Evolutionary conservation across 2,113 vertebrate genomes (phyloP), one percentile per base, ranked within the genome.

Genomic region (Meleagris gallopavo): DNA sequence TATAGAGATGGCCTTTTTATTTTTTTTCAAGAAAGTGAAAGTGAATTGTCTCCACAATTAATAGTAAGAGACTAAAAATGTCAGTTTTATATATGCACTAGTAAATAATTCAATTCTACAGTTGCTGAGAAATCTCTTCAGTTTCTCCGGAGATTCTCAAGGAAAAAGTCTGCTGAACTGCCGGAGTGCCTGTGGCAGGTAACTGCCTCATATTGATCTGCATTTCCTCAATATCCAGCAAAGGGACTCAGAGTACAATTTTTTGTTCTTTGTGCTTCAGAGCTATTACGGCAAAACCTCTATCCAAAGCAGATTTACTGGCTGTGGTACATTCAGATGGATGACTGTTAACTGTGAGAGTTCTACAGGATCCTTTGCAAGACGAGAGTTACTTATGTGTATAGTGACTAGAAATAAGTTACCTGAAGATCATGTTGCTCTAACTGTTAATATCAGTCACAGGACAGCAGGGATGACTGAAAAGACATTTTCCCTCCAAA

Each of bases 41-140:
- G 48, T 24, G 48, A 50, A 50, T 50, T 24, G 11, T 81, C 30
- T 64, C 52, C 46, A 61, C n/a, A 92, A 89, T 92, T 78, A 90
- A 86, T 57, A 38, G 24, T 8, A 88, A 78, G 38, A 75, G 22
- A 52, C 46, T 75, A 69, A 90, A 94, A 91, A 60, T 84, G 89
- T 27, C 25, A 30, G 6, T n/a, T 58, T 78, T 18, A 52, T 67
- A 43, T 46, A 86, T 81, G 66, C 32, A n/a, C 32, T 71, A 67
- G 83, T 55, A 90, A 92, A 94, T 78, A 90, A 90, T 84, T 92
- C 41, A 86, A 61, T 94, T 81, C 36, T 80, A 25, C 52, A 82
- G 22, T 19, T 1, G 0, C 34, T 60, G 69, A 74, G 29, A 13
- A 92, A 70, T 58, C 85, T 57, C 79, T 76, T 52, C 32, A 72